Evolutionary conservation across 2,888 invertebrate genomes (phyloP).

Genomic region (Epistrophella euchroma): DNA sequence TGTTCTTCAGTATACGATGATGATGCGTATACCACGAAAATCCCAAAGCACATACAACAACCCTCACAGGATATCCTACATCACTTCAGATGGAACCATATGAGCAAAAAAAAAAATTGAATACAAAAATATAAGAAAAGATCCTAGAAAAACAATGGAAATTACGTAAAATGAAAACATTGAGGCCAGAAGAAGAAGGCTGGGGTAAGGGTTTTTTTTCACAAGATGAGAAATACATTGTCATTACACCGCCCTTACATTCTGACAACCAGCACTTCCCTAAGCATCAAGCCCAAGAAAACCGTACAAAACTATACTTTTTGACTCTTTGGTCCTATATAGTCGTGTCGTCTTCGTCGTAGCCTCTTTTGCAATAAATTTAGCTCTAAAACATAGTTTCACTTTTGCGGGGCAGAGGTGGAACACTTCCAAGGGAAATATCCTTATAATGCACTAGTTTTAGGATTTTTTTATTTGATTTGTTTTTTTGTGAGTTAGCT

Average conservation of each 20-base stretch:
- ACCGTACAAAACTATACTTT: conserved; percentile 52
- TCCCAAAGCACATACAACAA: conserved; percentile 52
- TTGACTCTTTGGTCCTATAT: conserved; percentile 40
- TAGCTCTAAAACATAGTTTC: conserved; percentile 52
- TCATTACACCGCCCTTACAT: conserved; percentile 69
- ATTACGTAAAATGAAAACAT: conserved; percentile 50
- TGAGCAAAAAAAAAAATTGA: conserved; percentile 24
- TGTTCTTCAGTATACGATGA: conserved; percentile 28
- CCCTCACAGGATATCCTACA: conserved; percentile 42
- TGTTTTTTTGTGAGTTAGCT: background rate
- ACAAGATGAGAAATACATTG: conserved; percentile 66
- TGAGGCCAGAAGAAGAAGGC: conserved; percentile 34
- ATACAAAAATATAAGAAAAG: conserved; percentile 21
- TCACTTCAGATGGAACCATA: conserved; percentile 51
- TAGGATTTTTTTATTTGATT: conserved; percentile 12
- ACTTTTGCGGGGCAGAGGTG: conserved; percentile 37
- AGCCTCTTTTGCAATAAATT: conserved; percentile 57
- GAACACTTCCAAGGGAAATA: conserved; percentile 38
- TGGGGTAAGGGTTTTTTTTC: conserved; percentile 1
- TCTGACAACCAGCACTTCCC: conserved; percentile 50
- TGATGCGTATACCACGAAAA: conserved; percentile 37
- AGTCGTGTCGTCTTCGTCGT: background rate
- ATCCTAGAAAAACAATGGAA: conserved; percentile 44
- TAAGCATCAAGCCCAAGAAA: background rate
- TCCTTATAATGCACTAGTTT: conserved; percentile 59